Evolutionary conservation across 2,888 invertebrate genomes (phyloP), one percentile per base, ranked within the genome.

Genomic region (Rhaphigaster nebulosa): DNA sequence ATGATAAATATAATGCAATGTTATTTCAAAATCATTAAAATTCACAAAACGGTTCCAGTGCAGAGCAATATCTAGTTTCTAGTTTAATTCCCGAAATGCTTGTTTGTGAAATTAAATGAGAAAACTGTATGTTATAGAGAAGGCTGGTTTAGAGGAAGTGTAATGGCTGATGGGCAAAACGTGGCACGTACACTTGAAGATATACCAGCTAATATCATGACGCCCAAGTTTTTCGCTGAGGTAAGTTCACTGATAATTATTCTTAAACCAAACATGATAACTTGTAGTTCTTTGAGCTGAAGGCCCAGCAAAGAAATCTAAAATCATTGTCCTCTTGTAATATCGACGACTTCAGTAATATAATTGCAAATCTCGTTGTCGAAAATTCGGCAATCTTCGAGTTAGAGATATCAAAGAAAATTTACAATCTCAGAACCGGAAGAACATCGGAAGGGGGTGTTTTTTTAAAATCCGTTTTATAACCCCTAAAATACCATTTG

Each of bases 161-260:
- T 91, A 34, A 80, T 90, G 76, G 92, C 92, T 5, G 91, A 91
- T 54, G 91, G 88, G 18, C 92, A 92, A 76, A 92, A 92, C 89
- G 84, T 91, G 20, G 90, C 92, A 8, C 70, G 92, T 26, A 56
- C 90, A 20, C 70, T 92, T 56, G 88, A 89, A 45, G 92, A 92
- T 70, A 89, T 90, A 41, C 92, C 92, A 34, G 91, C 91, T 8
- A 92, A 92, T 80, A 80, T 91, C 45, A 52, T 92, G 89, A 92
- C 92, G 18, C 92, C 92, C 15, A 91, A 88, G 54, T 90, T 91
- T 84, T 92, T 92, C 87, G 92, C 91, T 34, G 91, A 91, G 87
- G 91, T 91, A 90, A 50, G 88, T 34, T 60, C 52, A 38, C 34
- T 52, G 2, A 29, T 38, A 65, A 65, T 34, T 65, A 34, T 65